phyloP scores from a whole-genome alignment of 2,888 invertebrate species.

The Seladonia tumulorum region DNA sequence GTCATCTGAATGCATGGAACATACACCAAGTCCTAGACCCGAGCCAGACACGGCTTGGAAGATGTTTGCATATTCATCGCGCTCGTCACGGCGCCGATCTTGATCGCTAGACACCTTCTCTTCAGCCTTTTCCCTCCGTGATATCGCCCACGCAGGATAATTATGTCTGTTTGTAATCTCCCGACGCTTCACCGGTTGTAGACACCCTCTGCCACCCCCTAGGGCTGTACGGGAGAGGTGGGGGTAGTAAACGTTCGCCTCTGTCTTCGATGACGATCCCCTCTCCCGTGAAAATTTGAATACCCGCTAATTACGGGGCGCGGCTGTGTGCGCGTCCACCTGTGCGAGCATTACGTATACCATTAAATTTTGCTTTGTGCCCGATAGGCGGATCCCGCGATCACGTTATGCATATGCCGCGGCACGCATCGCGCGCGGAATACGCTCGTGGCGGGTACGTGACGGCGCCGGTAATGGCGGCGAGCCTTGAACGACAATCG shows the following conservation, averaged over 20 bases:
- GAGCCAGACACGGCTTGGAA: slow-evolving; percentile 6
- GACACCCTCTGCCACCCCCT: not conserved
- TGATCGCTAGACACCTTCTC: slow-evolving; percentile 54
- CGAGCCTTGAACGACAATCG: slow-evolving; percentile 20
- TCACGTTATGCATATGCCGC: slow-evolving; percentile 46
- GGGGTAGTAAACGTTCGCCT: not conserved
- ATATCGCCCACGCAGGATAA: slow-evolving; percentile 50
- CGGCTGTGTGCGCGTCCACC: not conserved
- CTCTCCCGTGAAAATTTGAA: slow-evolving; percentile 59
- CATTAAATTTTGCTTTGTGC: slow-evolving; percentile 55
- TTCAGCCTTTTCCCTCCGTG: slow-evolving; percentile 21
- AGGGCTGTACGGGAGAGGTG: not conserved
- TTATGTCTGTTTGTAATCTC: slow-evolving; percentile 65
- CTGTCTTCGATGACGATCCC: slow-evolving; percentile 32
- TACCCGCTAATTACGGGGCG: slow-evolving; percentile 58
- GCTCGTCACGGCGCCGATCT: slow-evolving; percentile 61
- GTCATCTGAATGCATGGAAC: slow-evolving; percentile 81
- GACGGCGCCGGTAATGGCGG: slow-evolving; percentile 29
- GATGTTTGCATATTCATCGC: slow-evolving; percentile 78
- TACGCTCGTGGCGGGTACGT: slow-evolving; percentile 15
- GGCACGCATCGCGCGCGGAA: slow-evolving; percentile 35
- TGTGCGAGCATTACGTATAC: slow-evolving; percentile 29
- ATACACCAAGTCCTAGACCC: slow-evolving; percentile 59
- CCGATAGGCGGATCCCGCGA: slow-evolving; percentile 35
- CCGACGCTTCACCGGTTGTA: slow-evolving; percentile 28